Percentiles rank a stretch among this genome's conserved stretches.
Evolutionary conservation across 2,797 vertebrate species (phyloP).

Genomic region (Onychomys torridus): DNA sequence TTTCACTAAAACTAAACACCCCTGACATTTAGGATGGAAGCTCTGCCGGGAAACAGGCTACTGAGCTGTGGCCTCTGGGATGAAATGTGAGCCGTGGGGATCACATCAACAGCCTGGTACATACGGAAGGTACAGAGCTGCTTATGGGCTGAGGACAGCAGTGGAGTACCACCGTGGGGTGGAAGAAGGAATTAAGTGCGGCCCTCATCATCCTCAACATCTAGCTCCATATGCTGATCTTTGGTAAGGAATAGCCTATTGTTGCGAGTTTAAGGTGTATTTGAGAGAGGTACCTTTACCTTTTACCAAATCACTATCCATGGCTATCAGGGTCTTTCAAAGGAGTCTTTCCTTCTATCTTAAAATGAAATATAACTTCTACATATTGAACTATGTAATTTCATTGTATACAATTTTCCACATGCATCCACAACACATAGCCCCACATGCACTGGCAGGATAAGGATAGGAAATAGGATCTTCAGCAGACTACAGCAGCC

Average conservation of each 20-base stretch:
- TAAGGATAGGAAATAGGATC: not conserved
- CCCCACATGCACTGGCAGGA: not conserved
- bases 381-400: not conserved
- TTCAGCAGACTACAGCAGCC: not conserved
- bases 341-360: not conserved
- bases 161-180: not conserved
- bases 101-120: too few species aligned
- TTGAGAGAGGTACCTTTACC: not conserved
- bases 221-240: not conserved
- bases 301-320: not conserved
- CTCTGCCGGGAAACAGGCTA: too few species aligned
- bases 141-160: not conserved
- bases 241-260: not conserved
- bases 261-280: not conserved
- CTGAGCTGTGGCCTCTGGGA: too few species aligned
- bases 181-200: not conserved
- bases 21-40: not conserved
- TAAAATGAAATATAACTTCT: not conserved
- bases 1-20: not conserved
- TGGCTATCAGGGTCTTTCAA: not conserved
- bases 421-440: not conserved
- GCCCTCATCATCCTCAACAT: not conserved
- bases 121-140: not conserved
- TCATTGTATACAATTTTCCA: not conserved
- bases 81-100: not conserved